A percentile compares a stretch with the other conserved stretches of the same genome.
phyloP scores from a whole-genome alignment of 1,140 invertebrate genomes.

The Caenorhabditis brenneri region DNA sequence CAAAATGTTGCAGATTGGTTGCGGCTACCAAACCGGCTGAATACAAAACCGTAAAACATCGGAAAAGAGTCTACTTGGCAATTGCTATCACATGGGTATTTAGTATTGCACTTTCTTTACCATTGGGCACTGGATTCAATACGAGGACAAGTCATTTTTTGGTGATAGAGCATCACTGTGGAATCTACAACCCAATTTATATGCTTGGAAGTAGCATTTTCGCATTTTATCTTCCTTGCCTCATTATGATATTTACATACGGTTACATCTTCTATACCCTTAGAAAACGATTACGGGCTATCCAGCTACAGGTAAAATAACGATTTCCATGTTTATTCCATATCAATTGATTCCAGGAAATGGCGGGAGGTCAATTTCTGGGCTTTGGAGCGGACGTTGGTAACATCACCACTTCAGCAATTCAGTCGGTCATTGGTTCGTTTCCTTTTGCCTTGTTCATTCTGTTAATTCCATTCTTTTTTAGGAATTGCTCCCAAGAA shows the following conservation, averaged over 20 bases:
- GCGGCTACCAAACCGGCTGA: constrained; percentile 71
- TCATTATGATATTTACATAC: constrained; percentile 69
- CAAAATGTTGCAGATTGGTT: constrained; percentile 62
- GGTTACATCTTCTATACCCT: constrained; percentile 70
- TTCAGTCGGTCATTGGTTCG: constrained; percentile 69
- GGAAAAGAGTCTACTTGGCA: constrained; percentile 65
- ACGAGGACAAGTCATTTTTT: constrained; percentile 58
- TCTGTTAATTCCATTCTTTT: neutral
- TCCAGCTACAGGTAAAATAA: constrained; percentile 56
- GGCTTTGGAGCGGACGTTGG: constrained; percentile 70
- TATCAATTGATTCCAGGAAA: constrained; percentile 63
- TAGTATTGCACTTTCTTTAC: constrained; percentile 65
- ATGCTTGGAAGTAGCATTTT: constrained; percentile 65
- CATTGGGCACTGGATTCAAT: constrained; percentile 60
- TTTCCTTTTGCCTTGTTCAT: neutral
- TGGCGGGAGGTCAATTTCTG: constrained; percentile 69
- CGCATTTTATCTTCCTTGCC: constrained; percentile 67
- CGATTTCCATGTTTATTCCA: neutral
- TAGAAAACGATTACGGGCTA: constrained; percentile 58
- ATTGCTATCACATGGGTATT: constrained; percentile 68
- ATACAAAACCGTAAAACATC: constrained; percentile 70
- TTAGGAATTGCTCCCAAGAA: constrained; percentile 68
- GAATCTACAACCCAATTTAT: constrained; percentile 66
- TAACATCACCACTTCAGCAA: constrained; percentile 67
- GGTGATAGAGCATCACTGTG: constrained; percentile 66